Conservation (phyloP, 2,113 vertebrate species). For the Columba livia region DNA sequence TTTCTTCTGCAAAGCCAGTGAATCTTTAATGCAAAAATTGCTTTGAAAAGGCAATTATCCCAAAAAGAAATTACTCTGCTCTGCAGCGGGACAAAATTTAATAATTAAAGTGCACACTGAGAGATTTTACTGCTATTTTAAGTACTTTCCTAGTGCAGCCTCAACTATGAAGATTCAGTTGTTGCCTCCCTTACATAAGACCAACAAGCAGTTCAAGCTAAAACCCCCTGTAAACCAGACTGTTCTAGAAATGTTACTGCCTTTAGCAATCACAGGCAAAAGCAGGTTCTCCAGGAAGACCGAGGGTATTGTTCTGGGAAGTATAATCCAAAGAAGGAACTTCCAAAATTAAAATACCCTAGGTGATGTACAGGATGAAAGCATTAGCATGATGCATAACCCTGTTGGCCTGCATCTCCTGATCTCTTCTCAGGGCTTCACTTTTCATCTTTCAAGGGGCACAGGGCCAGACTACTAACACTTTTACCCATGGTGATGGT, state of each 20-base stretch:
- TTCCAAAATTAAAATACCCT: not conserved
- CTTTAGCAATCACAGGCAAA: not conserved
- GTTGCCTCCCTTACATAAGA: not conserved
- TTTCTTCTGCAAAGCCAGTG: conserved; percentile 46
- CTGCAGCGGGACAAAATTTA: conserved; percentile 42
- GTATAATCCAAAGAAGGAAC: not conserved
- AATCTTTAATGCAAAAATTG: conserved; percentile 65
- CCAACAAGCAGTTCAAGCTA: not conserved
- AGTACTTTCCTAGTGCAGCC: conserved; percentile 29
- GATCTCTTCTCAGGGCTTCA: not conserved
- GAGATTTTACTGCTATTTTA: conserved; percentile 59
- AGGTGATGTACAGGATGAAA: not conserved
- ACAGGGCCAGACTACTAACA: not conserved
- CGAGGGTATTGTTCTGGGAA: fast-evolving
- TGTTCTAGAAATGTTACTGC: not conserved
- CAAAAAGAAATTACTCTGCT: conserved; percentile 48
- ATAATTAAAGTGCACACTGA: conserved; percentile 50
- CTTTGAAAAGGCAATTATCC: conserved; percentile 50
- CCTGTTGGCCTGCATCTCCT: not conserved
- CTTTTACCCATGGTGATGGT: not conserved
- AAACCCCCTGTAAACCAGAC: not conserved
- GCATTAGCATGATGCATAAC: not conserved
- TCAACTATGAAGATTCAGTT: not conserved
- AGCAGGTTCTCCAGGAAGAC: not conserved
- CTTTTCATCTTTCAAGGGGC: not conserved